Conservation (phyloP, 2,113 vertebrate genomes). For the Alligator mississippiensis region DNA sequence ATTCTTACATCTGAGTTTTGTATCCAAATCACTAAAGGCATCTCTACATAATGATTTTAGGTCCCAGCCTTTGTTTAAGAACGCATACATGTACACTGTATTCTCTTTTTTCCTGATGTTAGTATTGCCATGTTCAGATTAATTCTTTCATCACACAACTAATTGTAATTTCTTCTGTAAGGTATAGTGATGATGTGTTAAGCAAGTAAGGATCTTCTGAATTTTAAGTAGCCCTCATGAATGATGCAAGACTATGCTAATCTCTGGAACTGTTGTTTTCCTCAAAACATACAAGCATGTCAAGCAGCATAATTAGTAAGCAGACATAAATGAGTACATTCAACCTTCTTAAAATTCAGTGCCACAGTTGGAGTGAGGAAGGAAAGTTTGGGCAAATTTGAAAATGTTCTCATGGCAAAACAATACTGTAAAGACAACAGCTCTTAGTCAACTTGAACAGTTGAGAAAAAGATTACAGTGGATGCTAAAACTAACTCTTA, state of each 20-base stretch:
- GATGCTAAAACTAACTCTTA: neutral
- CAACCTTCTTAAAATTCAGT: neutral
- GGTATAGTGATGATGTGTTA: neutral
- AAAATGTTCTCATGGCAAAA: neutral
- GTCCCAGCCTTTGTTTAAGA: neutral
- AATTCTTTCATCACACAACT: neutral
- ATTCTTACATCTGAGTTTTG: neutral
- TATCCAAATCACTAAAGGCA: neutral
- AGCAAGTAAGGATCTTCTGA: neutral
- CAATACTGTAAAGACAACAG: neutral
- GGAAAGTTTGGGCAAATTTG: neutral
- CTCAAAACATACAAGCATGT: neutral
- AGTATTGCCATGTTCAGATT: neutral
- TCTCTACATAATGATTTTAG: neutral
- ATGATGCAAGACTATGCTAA: neutral
- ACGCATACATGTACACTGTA: neutral
- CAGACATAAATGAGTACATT: neutral
- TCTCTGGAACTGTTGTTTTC: neutral
- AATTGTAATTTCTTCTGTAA: neutral
- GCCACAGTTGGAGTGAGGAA: neutral
- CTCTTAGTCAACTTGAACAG: neutral
- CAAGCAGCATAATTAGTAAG: neutral
- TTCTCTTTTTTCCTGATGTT: rapidly evolving
- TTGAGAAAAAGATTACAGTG: neutral
- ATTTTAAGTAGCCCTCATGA: neutral